Conservation (phyloP, 2,888 invertebrate species). For the Podabrus alpinus region DNA sequence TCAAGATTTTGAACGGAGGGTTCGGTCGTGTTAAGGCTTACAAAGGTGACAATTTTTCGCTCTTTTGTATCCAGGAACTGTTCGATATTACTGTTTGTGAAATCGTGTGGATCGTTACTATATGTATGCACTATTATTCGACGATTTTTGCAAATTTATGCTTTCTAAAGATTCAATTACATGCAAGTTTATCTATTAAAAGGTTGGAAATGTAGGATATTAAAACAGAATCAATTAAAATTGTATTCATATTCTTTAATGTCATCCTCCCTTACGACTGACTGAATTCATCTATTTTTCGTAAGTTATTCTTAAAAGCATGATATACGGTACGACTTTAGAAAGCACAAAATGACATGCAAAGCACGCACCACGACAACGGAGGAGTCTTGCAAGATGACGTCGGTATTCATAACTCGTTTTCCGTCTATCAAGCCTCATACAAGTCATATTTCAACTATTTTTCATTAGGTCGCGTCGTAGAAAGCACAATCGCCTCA, state of each 20-base stretch:
- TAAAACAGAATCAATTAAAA: not conserved
- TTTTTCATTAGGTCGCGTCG: slow-evolving; percentile 39
- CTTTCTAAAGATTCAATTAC: not conserved
- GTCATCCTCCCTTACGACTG: not conserved
- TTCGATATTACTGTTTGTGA: slow-evolving; percentile 5
- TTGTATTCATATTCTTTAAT: not conserved
- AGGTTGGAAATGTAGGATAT: not conserved
- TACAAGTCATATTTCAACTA: slow-evolving; percentile 40
- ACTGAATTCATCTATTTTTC: slow-evolving; percentile 19
- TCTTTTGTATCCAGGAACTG: slow-evolving; percentile 15
- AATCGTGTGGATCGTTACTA: slow-evolving; percentile 15
- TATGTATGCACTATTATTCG: not conserved
- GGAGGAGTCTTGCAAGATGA: slow-evolving; percentile 25
- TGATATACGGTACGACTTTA: slow-evolving; percentile 25
- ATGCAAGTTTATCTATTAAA: not conserved
- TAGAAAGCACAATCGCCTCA: slow-evolving; percentile 39
- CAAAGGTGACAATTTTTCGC: slow-evolving; percentile 26
- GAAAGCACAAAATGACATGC: slow-evolving; percentile 31
- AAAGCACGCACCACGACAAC: slow-evolving; percentile 34
- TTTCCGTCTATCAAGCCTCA: slow-evolving; percentile 38
- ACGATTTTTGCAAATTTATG: not conserved
- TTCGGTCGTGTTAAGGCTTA: slow-evolving; percentile 21
- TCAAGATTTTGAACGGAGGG: slow-evolving; percentile 26
- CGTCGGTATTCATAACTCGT: slow-evolving; percentile 41
- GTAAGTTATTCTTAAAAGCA: slow-evolving; percentile 24